These are phyloP conservation scores for Idris sp. DNA, from an alignment of 1,140 invertebrate species.

Conservation along the genomic window DNA sequence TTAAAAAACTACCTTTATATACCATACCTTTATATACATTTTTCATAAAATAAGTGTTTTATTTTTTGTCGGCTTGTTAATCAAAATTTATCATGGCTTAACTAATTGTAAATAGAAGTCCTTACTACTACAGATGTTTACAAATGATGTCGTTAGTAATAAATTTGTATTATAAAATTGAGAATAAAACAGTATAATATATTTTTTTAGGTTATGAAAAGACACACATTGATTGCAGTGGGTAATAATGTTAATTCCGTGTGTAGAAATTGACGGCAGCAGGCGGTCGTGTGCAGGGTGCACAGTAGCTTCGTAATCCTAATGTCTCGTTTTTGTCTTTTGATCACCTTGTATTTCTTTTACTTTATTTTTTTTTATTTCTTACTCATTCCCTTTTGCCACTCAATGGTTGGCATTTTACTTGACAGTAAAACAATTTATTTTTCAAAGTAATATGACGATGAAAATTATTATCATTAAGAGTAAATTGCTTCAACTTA, in stretches of 20 bases:
- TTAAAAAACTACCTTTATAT: too few species aligned
- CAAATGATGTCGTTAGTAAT: too few species aligned
- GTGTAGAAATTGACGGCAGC: slow-evolving; percentile 75
- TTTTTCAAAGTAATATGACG: slow-evolving; percentile 6
- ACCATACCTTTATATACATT: too few species aligned
- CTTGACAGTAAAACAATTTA: slow-evolving; percentile 55
- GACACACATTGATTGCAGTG: slow-evolving; percentile 71
- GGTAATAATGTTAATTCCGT: slow-evolving; percentile 76
- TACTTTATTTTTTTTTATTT: slow-evolving; percentile 28
- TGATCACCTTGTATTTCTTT: slow-evolving; percentile 19
- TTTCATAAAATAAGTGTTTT: too few species aligned
- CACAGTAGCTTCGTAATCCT: slow-evolving; percentile 72
- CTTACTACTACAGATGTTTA: too few species aligned
- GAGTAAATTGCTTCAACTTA: slow-evolving; percentile 10
- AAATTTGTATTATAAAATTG: slow-evolving; percentile 11
- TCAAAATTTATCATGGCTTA: too few species aligned
- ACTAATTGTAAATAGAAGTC: too few species aligned
- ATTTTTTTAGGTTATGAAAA: slow-evolving; percentile 63
- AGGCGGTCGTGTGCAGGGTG: slow-evolving; percentile 69
- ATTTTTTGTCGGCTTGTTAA: too few species aligned
- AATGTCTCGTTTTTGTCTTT: slow-evolving; percentile 74
- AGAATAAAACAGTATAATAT: slow-evolving; percentile 51
- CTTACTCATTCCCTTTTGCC: slow-evolving; percentile 45
- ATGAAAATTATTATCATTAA: slow-evolving; percentile 12
- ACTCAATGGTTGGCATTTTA: slow-evolving; percentile 58